phyloP scores from a whole-genome alignment of 2,888 invertebrate genomes.

The Drosophila fulvimacula region DNA sequence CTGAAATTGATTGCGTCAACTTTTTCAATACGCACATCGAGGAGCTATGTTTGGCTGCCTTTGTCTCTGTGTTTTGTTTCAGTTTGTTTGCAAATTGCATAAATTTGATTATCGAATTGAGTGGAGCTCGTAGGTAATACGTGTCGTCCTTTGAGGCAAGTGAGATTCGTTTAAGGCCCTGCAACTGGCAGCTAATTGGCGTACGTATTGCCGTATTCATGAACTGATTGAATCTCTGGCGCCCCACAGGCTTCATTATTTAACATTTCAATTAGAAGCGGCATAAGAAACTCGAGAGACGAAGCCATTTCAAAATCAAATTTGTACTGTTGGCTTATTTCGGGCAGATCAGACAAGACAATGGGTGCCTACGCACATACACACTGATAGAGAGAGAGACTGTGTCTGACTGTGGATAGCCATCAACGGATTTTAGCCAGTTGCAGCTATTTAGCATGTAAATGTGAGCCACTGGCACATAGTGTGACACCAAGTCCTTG shows the following conservation, averaged over 20 bases:
- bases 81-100: constrained; percentile 67
- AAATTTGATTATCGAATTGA: constrained; percentile 67
- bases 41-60: not conserved
- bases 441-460: constrained; percentile 76
- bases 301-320: constrained; percentile 61
- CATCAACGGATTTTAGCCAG: constrained; percentile 67
- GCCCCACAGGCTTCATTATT: constrained; percentile 73
- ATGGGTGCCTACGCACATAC: constrained; percentile 20
- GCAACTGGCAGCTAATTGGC: constrained; percentile 59
- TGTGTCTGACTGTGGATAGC: constrained; percentile 36
- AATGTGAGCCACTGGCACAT: constrained; percentile 69
- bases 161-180: constrained; percentile 53
- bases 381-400: not conserved
- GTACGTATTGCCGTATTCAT: constrained; percentile 52
- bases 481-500: constrained; percentile 40
- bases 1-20: constrained; percentile 72
- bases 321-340: constrained; percentile 56
- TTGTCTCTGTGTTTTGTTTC: constrained; percentile 60
- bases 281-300: constrained; percentile 18
- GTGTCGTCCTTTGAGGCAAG: constrained; percentile 42
- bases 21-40: constrained; percentile 53
- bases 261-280: constrained; percentile 75
- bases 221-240: constrained; percentile 72
- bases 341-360: constrained; percentile 57
- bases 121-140: constrained; percentile 13